phyloP scores from a whole-genome alignment of 2,888 invertebrate species.

The Xylota sylvarum region DNA sequence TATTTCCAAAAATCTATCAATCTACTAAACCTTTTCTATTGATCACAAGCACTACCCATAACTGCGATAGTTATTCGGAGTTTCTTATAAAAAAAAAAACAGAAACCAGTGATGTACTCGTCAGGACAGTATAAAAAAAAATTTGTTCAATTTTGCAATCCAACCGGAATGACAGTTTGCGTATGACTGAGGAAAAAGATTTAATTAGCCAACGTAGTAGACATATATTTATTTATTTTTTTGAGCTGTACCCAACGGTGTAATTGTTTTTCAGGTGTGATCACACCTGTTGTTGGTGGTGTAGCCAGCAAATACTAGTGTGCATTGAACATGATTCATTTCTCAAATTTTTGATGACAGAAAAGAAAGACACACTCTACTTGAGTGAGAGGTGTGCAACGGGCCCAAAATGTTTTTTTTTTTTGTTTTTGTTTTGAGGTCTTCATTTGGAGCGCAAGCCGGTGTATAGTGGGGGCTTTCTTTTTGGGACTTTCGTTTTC shows the following conservation, averaged over 20 bases:
- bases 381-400: constrained; percentile 30
- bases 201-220: constrained; percentile 51
- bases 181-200: constrained; percentile 55
- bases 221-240: constrained; percentile 40
- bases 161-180: constrained; percentile 59
- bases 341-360: constrained; percentile 44
- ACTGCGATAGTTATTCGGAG: background rate
- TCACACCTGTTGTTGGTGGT: constrained; percentile 64
- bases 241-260: constrained; percentile 41
- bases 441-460: constrained; percentile 9
- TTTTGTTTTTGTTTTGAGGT: constrained; percentile 11
- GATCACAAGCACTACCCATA: constrained; percentile 34
- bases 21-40: constrained; percentile 45
- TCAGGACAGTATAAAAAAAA: constrained; percentile 15
- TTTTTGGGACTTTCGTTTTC: constrained; percentile 37
- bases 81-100: background rate
- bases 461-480: constrained; percentile 16
- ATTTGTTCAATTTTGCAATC: constrained; percentile 31
- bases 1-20: constrained; percentile 7
- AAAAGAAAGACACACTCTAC: constrained; percentile 35
- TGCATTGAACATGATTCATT: constrained; percentile 56
- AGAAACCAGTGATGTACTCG: background rate
- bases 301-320: constrained; percentile 41
- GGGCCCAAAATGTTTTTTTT: background rate
- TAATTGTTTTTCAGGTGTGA: constrained; percentile 63